A percentile compares a stretch with the other conserved stretches of the same genome.
phyloP scores from a whole-genome alignment of 2,113 vertebrate genomes.

The Amazona vittata region DNA sequence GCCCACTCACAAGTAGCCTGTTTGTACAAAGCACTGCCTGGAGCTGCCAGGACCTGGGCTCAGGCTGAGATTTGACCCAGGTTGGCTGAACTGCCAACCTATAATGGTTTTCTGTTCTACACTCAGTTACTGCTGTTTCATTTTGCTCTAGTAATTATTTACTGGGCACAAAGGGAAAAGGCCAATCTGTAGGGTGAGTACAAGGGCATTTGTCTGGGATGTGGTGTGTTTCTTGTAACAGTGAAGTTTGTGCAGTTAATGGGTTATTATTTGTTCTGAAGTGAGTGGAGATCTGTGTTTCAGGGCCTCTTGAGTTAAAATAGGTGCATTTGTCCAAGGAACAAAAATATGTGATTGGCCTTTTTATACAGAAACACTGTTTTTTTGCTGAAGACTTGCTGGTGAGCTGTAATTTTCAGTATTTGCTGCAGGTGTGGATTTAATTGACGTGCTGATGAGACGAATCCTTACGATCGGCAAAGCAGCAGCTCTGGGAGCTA shows the following conservation, averaged over 20 bases:
- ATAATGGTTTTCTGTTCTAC: not conserved
- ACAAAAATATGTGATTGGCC: conserved; percentile 23
- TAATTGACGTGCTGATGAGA: conserved; percentile 7
- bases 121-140: not conserved
- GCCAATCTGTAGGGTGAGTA: not conserved
- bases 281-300: not conserved
- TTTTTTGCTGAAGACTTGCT: not conserved
- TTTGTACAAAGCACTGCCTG: not conserved
- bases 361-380: not conserved
- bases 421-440: conserved; percentile 36
- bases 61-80: not conserved
- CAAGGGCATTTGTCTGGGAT: not conserved
- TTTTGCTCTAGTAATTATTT: not conserved
- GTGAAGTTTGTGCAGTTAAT: not conserved
- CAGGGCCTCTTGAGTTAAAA: not conserved
- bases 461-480: conserved; percentile 8
- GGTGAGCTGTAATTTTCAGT: conserved; percentile 11
- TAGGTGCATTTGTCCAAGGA: conserved; percentile 3
- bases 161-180: not conserved
- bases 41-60: not conserved
- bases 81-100: not conserved
- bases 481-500: not conserved
- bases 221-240: not conserved
- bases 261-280: conserved; percentile 8
- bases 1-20: not conserved